Conservation (phyloP, 2,113 vertebrate genomes). For the Hiodon alosoides region DNA sequence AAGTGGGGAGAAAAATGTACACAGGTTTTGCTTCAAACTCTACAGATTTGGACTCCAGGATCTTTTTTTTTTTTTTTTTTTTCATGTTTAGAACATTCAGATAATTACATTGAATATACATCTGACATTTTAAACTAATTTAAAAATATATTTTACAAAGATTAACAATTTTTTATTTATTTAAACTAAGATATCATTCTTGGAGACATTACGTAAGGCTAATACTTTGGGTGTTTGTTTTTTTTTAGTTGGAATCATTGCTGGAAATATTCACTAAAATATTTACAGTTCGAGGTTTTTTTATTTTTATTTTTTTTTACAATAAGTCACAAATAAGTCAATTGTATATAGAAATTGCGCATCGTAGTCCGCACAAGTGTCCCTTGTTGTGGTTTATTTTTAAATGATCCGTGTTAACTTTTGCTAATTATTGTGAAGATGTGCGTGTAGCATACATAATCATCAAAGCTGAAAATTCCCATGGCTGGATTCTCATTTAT, state of each 20-base stretch:
- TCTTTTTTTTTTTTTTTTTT: conserved; percentile 42
- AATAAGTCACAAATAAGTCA: too few relatives aligned
- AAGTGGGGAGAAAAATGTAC: too few relatives aligned
- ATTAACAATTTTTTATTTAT: not conserved
- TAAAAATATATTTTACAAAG: conserved; percentile 8
- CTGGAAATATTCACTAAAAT: too few relatives aligned
- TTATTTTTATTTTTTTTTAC: too few relatives aligned
- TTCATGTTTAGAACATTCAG: conserved; percentile 43
- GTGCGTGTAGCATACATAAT: not conserved
- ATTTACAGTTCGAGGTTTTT: too few relatives aligned
- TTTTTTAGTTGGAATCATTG: not conserved
- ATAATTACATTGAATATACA: conserved; percentile 15
- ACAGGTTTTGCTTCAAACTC: conserved; percentile 31
- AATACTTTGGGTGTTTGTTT: conserved; percentile 40
- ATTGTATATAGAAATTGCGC: not conserved
- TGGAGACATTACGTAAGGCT: conserved; percentile 39
- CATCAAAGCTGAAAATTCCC: not conserved
- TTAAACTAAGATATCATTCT: conserved; percentile 9
- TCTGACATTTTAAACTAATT: conserved; percentile 6
- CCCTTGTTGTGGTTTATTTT: not conserved
- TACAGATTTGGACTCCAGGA: conserved; percentile 67
- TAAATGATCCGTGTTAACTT: not conserved
- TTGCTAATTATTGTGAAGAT: not conserved
- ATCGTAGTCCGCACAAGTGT: not conserved
- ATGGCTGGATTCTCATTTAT: conserved; percentile 1